Evolutionary conservation across 2,888 invertebrate genomes (phyloP), one percentile per base, ranked within the genome.

Genomic region (Escarpia spicata): DNA sequence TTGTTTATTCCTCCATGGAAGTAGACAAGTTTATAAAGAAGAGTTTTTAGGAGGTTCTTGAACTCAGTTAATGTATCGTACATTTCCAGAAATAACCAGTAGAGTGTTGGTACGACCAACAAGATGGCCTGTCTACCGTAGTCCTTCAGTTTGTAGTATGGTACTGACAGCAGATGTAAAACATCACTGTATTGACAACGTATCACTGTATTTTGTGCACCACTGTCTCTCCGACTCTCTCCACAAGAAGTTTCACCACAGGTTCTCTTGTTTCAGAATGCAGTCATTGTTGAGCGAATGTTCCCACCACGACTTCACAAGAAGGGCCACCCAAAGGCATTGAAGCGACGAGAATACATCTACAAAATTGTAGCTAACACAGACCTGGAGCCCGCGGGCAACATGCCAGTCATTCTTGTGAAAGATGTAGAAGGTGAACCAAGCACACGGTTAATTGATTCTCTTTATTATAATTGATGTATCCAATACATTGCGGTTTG

Each of bases 371-470:
- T 92, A 43, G 93, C 93, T 19, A 60, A 93, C 92, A 92, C 92
- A 58, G 90, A 91, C 43, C 60, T 26, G 45, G 91, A 93, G 19
- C 94, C 94, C 26, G 92, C 92, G 8, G 94, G 94, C 91, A 90
- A 94, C 44, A 93, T 94, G 92, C 92, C 93, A 43, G 90, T 93
- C 19, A 93, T 94, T 75, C 92, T 94, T 19, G 91, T 92, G 43
- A 92, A 92, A 43, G 93, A 94, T 90, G 75, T 94, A 10, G 94
- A 93, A 91, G 93, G 94, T 94, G 43, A 75, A 75, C 75, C 19
- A 26, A 75, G 19, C 3, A 19, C 4, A 52, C 52, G n/a, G 75
- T 6, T 26, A 19, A 12, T 90, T 43, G 19, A 19, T 43, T 90
- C 90, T 37, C 91, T 44, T 89, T 37, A 37, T 37, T 37, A 37